Percentiles rank a stretch among this genome's conserved stretches.
These are phyloP conservation scores for Agonum fuliginosum DNA, from an alignment of 2,888 invertebrate genomes.

Conservation along the genomic window DNA sequence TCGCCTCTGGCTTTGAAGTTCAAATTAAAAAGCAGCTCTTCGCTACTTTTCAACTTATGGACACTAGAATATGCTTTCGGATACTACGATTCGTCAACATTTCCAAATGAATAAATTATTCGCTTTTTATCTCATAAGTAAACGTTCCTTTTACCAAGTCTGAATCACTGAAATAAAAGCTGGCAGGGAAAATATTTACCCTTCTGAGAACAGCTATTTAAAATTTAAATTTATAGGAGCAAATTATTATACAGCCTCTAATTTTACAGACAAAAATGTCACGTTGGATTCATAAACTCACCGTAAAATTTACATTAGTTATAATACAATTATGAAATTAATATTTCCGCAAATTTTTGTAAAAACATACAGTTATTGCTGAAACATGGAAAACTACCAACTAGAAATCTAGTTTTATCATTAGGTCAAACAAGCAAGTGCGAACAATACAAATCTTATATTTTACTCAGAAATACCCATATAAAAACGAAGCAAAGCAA, in stretches of 20 bases:
- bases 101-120: conserved; percentile 28
- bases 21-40: conserved; percentile 25
- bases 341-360: no score
- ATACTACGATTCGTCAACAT: conserved; percentile 4
- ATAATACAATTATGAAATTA: no score
- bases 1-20: conserved; percentile 27
- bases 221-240: not conserved
- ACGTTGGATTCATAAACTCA: not conserved
- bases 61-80: not conserved
- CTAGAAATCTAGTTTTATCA: no score
- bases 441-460: no score
- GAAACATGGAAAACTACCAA: no score
- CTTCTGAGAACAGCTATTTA: not conserved
- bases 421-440: no score
- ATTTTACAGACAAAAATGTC: not conserved
- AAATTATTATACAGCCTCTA: not conserved
- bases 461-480: no score
- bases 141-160: not conserved
- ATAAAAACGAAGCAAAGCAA: no score
- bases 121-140: conserved; percentile 6
- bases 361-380: no score
- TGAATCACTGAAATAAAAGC: not conserved
- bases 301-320: not conserved
- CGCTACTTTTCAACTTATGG: conserved; percentile 14
- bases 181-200: not conserved